Percentiles rank a stretch among this genome's conserved stretches.
Evolutionary conservation across 2,797 vertebrate genomes (phyloP).

Genomic region (Aythya fuligula): DNA sequence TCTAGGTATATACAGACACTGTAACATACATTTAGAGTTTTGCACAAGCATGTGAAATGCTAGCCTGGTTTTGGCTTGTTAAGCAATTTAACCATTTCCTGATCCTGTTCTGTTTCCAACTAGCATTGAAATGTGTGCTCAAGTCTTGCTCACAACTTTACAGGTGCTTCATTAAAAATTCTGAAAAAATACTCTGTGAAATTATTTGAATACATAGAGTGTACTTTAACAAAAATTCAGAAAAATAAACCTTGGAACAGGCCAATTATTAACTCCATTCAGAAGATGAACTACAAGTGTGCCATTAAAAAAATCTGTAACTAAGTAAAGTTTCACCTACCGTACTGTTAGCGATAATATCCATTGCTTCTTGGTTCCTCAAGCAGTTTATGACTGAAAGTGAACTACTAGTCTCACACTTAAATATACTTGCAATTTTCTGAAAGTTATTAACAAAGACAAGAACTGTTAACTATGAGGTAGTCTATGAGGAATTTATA

Average conservation of each 20-base stretch:
- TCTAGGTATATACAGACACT: neutral
- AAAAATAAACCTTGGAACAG: neutral
- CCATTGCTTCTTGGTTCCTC: slow-evolving; percentile 44
- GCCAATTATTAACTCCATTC: neutral
- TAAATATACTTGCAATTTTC: slow-evolving; percentile 46
- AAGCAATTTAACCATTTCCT: neutral
- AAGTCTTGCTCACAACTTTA: neutral
- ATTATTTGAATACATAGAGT: neutral
- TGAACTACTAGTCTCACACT: slow-evolving; percentile 48
- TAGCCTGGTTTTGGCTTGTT: neutral
- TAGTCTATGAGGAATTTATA: neutral
- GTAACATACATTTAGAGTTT: neutral
- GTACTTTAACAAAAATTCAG: neutral
- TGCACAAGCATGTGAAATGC: neutral
- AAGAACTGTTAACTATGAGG: neutral
- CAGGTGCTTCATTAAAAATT: neutral
- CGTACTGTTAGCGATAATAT: neutral
- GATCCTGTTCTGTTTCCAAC: neutral
- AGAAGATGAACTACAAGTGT: neutral
- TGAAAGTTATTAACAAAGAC: slow-evolving; percentile 32
- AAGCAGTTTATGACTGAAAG: slow-evolving; percentile 59
- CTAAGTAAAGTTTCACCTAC: neutral
- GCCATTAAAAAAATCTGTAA: neutral
- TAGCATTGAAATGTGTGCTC: neutral
- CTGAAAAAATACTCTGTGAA: neutral